Percentiles rank a stretch among this genome's conserved stretches.
Evolutionary conservation across 2,797 vertebrate species (phyloP).

Genomic region (Hoplostethus mediterraneus): DNA sequence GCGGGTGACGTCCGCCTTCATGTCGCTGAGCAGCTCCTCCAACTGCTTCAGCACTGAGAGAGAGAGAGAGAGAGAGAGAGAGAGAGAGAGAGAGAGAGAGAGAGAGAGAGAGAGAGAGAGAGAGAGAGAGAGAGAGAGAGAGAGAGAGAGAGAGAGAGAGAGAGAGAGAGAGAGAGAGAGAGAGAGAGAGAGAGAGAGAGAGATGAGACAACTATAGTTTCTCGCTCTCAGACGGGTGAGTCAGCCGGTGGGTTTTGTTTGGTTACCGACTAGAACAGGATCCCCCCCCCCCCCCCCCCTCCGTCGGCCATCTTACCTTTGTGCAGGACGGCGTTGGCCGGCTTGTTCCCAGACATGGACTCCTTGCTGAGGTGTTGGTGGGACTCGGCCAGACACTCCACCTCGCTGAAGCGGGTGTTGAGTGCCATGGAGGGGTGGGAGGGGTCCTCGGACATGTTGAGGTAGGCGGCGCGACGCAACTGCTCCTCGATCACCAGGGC

Average conservation of each 20-base stretch:
- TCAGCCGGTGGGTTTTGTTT: no score
- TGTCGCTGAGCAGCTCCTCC: slow-evolving; percentile 97
- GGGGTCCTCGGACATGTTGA: slow-evolving; percentile 98
- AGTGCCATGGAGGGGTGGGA: slow-evolving; percentile 98
- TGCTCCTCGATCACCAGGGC: slow-evolving; percentile 98
- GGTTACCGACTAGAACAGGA: no score
- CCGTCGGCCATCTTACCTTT: slow-evolving; percentile 86
- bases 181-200: slow-evolving; percentile 18
- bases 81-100: not conserved
- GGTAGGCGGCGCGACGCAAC: slow-evolving; percentile 94
- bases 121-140: no score
- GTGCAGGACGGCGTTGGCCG: slow-evolving; percentile 97
- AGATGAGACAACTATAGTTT: no score
- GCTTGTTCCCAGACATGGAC: slow-evolving; percentile 98
- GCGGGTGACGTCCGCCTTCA: slow-evolving; percentile 98
- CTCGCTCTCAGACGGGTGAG: no score
- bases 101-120: not conserved
- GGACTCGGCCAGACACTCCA: slow-evolving; percentile 97
- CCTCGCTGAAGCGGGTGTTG: slow-evolving; percentile 97
- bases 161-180: no score
- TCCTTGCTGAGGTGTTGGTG: slow-evolving; percentile 99
- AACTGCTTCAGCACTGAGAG: slow-evolving; percentile 96
- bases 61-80: not conserved
- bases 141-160: no score
- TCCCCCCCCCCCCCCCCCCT: no score